phyloP scores from a whole-genome alignment of 2,888 invertebrate genomes.

The Athripsodes cinereus region DNA sequence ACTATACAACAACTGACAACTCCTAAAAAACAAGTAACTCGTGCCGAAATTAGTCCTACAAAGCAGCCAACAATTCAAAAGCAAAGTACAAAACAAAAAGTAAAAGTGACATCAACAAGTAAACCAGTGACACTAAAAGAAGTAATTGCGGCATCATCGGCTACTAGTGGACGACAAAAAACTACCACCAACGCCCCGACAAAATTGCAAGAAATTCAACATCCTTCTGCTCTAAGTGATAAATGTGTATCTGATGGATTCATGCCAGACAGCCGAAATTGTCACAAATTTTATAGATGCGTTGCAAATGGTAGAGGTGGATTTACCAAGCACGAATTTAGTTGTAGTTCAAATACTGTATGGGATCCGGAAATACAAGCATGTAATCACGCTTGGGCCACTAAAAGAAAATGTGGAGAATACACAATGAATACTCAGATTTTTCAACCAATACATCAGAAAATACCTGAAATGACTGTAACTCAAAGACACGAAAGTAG shows the following conservation, averaged over 20 bases:
- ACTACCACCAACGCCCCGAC: background rate
- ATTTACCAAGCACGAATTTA: slow-evolving; percentile 48
- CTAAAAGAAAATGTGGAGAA: slow-evolving; percentile 31
- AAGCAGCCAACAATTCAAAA: slow-evolving; percentile 19
- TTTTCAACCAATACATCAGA: background rate
- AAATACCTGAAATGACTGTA: background rate
- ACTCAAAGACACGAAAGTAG: background rate
- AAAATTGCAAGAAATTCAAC: background rate
- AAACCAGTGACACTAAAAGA: background rate
- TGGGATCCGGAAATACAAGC: slow-evolving; percentile 53
- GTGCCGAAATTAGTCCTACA: slow-evolving; percentile 9
- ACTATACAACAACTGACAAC: slow-evolving; percentile 4
- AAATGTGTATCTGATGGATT: slow-evolving; percentile 54
- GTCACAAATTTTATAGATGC: slow-evolving; percentile 63
- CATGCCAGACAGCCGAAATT: slow-evolving; percentile 52
- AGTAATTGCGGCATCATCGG: background rate
- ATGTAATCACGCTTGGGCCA: slow-evolving; percentile 55
- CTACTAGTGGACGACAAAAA: slow-evolving; percentile 3
- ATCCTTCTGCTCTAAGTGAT: slow-evolving; percentile 17
- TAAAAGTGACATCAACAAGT: background rate
- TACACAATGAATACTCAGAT: slow-evolving; percentile 17
- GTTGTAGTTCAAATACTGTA: slow-evolving; percentile 54
- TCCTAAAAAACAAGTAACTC: background rate
- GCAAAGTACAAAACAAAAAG: slow-evolving; percentile 4
- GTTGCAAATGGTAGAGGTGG: slow-evolving; percentile 44